phyloP scores from a whole-genome alignment of 2,113 vertebrate genomes.

The Paedocypris sp. region DNA sequence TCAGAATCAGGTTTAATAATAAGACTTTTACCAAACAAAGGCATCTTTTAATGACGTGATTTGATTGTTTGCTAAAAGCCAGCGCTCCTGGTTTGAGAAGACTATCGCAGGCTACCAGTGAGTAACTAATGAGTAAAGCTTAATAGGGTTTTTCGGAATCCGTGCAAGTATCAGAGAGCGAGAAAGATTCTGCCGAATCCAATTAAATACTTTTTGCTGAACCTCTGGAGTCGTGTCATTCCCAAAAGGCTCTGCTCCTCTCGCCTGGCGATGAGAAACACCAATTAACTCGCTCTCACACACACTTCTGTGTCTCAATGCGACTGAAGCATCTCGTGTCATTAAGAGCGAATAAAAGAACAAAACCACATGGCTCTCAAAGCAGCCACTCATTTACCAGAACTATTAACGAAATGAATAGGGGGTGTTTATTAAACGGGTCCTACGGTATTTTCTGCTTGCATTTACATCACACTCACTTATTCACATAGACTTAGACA shows the following conservation, averaged over 20 bases:
- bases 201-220: constrained; percentile 45
- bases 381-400: constrained; percentile 25
- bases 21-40: too few species aligned
- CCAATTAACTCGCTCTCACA: constrained; percentile 35
- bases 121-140: constrained; percentile 2
- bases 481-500: too few species aligned
- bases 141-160: not conserved
- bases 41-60: too few species aligned
- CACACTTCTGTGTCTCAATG: constrained; percentile 13
- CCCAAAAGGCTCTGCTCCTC: constrained; percentile 36
- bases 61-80: not conserved
- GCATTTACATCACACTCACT: too few species aligned
- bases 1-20: too few species aligned
- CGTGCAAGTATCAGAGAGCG: not conserved
- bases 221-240: constrained; percentile 39
- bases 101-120: not conserved
- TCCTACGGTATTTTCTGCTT: too few species aligned
- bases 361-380: not conserved
- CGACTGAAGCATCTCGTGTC: constrained; percentile 21
- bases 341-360: constrained; percentile 32
- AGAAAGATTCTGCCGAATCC: constrained; percentile 28
- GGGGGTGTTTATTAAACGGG: too few species aligned
- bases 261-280: constrained; percentile 24
- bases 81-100: not conserved
- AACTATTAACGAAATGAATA: constrained; percentile 30